Evolutionary conservation across 2,797 vertebrate genomes (phyloP).

Genomic region (Rhyacichthys aspro): DNA sequence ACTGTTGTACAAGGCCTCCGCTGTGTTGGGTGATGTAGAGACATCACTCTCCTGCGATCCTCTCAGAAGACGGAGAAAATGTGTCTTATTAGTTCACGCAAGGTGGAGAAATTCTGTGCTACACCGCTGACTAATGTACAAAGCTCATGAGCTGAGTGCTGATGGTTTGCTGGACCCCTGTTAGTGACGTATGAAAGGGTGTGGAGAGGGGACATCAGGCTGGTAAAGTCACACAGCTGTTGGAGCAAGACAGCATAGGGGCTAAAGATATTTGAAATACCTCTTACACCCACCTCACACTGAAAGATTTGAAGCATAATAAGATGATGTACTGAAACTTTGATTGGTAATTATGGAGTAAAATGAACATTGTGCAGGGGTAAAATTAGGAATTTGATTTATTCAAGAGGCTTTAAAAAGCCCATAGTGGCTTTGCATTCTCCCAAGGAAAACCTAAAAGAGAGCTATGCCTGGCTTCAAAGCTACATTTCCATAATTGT

Average conservation of each 20-base stretch:
- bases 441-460: conserved; percentile 85
- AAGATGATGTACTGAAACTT: conserved; percentile 14
- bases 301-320: conserved; percentile 22
- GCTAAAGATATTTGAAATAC: conserved; percentile 1
- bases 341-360: conserved; percentile 7
- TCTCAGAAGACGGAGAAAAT: conserved; percentile 74
- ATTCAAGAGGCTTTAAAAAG: conserved; percentile 60
- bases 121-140: conserved; percentile 79
- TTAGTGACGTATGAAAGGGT: conserved; percentile 59
- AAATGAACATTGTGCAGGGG: no score
- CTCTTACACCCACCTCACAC: no score
- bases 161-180: conserved; percentile 69
- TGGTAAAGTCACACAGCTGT: conserved; percentile 69
- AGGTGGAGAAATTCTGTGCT: conserved; percentile 81
- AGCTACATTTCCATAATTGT: conserved; percentile 98
- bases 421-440: conserved; percentile 79
- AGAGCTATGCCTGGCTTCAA: conserved; percentile 89
- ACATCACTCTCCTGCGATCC: conserved; percentile 72
- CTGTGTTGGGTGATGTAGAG: conserved; percentile 75
- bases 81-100: conserved; percentile 78
- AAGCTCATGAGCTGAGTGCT: conserved; percentile 71
- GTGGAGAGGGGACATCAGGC: conserved; percentile 50
- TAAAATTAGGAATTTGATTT: conserved; percentile 42
- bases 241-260: conserved; percentile 46
- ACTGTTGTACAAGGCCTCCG: conserved; percentile 77